Base-by-base conservation (phyloP, 2,797 vertebrate genomes). In the Protonibea diacanthus region DNA sequence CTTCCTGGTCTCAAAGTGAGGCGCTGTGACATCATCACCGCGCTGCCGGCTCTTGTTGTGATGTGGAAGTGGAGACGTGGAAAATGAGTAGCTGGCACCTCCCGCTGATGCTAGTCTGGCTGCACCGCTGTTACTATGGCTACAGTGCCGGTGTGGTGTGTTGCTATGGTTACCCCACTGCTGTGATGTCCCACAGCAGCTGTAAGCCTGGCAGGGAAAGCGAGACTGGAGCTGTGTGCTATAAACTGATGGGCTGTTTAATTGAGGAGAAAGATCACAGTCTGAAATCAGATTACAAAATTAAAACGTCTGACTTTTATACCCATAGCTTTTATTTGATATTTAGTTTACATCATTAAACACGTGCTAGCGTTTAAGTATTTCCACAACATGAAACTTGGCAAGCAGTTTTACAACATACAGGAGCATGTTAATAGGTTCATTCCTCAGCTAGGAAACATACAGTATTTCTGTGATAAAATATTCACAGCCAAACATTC, bases 31-130 rank as follows among this genome's bases (percentile, higher is more conserved):
- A 87, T 94, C 93, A 94, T 94, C 93, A 93, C 20, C 17, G 45
- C 5, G 90, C 91, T 87, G 84, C 92, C 71, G 75, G 25, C 68
- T 59, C 33, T 53, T 75, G 68, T 77, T 85, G 83, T 89, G 89
- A 92, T 89, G 91, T 93, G 93, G 93, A 93, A 93, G 83, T 81
- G 84, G 76, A 89, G 91, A 94, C 88, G 92, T 94, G 92, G 89
- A 91, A 86, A 90, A 82, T 61, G 78, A 85, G 80, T 53, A 63
- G 86, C 86, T 87, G 91, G 90, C 91, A 81, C 84, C 81, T 88
- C 85, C 85, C 25, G 67, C 87, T 74, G 80, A 76, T 86, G 83
- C 81, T 81, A 5, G 80, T 82, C 84, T 87, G 88, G 81, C 88
- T 81, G 81, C 76, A 10, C 74, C 0, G 3, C 8, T 18, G 91